These are phyloP conservation scores for Myotis davidii DNA, from an alignment of 2,113 vertebrate genomes.

Conservation along the genomic window DNA sequence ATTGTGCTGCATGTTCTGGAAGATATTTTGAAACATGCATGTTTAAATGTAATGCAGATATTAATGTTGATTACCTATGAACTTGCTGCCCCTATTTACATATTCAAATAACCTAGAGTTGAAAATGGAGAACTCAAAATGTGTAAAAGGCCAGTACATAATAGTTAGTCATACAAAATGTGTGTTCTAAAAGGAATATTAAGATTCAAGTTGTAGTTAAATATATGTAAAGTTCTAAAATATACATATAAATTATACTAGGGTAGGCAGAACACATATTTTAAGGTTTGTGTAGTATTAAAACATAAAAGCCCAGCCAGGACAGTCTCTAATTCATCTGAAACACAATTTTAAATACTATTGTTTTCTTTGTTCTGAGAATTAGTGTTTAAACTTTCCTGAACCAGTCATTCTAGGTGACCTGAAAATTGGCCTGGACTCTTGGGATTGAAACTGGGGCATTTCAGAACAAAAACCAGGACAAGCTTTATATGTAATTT, in stretches of 20 bases:
- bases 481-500: constrained; percentile 60
- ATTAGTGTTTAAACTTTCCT: constrained; percentile 59
- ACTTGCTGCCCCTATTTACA: neutral
- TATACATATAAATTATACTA: neutral
- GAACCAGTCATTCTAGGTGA: constrained; percentile 72
- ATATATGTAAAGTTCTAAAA: constrained; percentile 38
- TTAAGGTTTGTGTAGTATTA: neutral
- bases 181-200: neutral
- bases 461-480: constrained; percentile 71
- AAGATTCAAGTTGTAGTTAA: constrained; percentile 22
- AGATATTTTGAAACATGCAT: constrained; percentile 6
- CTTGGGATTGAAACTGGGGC: constrained; percentile 70
- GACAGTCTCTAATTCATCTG: constrained; percentile 23
- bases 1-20: neutral
- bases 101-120: constrained; percentile 40
- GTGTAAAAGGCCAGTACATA: neutral
- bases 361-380: constrained; percentile 31
- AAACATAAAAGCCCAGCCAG: constrained; percentile 17
- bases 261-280: neutral
- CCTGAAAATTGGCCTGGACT: constrained; percentile 67
- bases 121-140: neutral
- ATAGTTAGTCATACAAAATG: neutral
- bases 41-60: constrained; percentile 31
- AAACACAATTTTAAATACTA: constrained; percentile 47
- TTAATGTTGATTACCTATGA: constrained; percentile 32